These are phyloP conservation scores for Gobius niger DNA, from an alignment of 2,113 vertebrate species.

Conservation along the genomic window DNA sequence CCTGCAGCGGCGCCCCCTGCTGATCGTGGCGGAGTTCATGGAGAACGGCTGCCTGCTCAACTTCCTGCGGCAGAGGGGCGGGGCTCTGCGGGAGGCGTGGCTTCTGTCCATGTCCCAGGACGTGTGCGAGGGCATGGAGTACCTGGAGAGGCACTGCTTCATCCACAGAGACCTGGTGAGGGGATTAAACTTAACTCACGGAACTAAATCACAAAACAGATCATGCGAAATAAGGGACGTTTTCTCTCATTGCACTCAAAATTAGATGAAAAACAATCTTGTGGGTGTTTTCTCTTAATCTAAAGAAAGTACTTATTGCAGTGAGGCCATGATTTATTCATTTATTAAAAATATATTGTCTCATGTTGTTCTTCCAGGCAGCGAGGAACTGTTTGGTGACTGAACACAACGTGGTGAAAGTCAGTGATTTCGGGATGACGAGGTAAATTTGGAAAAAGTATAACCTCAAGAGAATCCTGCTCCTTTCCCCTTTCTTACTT, in stretches of 20 bases:
- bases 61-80: conserved; percentile 73
- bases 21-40: conserved; percentile 87
- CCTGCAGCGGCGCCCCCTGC: conserved; percentile 77
- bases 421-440: conserved; percentile 88
- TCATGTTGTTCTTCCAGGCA: conserved; percentile 68
- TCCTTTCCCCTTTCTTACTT: too few relatives aligned
- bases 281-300: too few relatives aligned
- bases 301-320: too few relatives aligned
- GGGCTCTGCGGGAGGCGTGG: conserved; percentile 28
- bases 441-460: conserved; percentile 66
- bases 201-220: too few relatives aligned
- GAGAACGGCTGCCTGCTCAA: conserved; percentile 84
- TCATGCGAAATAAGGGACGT: too few relatives aligned
- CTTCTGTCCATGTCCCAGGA: conserved; percentile 82
- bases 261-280: too few relatives aligned
- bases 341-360: background rate
- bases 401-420: conserved; percentile 80
- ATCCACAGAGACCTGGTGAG: conserved; percentile 87
- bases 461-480: background rate
- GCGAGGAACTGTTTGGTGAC: conserved; percentile 88
- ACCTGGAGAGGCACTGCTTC: conserved; percentile 81
- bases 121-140: conserved; percentile 84
- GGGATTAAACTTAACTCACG: background rate
- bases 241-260: too few relatives aligned
- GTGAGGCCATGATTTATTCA: too few relatives aligned